Evolutionary conservation across 2,888 invertebrate genomes (phyloP), one percentile per base, ranked within the genome.

Genomic region (Diplolepis rosae): DNA sequence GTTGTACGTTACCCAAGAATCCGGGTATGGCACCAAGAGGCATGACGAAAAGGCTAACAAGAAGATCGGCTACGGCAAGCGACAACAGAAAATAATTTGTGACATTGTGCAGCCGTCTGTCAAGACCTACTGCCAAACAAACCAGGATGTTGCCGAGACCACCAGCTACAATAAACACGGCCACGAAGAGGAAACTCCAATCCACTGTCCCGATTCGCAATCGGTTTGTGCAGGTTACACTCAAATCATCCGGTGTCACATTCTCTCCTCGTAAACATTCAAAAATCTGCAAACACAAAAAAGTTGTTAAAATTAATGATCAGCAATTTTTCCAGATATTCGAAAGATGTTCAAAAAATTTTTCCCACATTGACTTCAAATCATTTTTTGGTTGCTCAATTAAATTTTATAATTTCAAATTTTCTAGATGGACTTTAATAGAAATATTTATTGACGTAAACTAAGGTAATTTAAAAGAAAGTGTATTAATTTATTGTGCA

Each of bases 81-180:
- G 98, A 98, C 82, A 98, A 91, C 75, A 98, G 91, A 89, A 98
- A 98, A 90, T 98, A 98, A 90, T 98, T 98, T 77, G 98, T 98
- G 78, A 97, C 96, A 89, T 97, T 98, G 90, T 98, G 98, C 75
- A 98, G 90, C 82, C 95, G 92, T 75, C 95, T 93, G 90, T 98
- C 98, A 85, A 96, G 91, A 75, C 94, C 94, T 80, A 98, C 96
- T 0, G 98, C 98, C 84, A 98, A 91, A 89, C 98, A 98, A 81
- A 98, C 98, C 73, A 98, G 90, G 79, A 96, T 94, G 89, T 98
- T 98, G 22, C 98, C 98, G 70, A 97, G 89, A 28, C 96, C 95
- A 28, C 97, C 97, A 28, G 96, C 96, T 77, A 95, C 90, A 86
- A 97, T 96, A 88, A 97, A 95, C 83, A 95, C 91, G 80, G 95